Evolutionary conservation across 2,113 vertebrate species (phyloP).

Genomic region (Bettongia penicillata): DNA sequence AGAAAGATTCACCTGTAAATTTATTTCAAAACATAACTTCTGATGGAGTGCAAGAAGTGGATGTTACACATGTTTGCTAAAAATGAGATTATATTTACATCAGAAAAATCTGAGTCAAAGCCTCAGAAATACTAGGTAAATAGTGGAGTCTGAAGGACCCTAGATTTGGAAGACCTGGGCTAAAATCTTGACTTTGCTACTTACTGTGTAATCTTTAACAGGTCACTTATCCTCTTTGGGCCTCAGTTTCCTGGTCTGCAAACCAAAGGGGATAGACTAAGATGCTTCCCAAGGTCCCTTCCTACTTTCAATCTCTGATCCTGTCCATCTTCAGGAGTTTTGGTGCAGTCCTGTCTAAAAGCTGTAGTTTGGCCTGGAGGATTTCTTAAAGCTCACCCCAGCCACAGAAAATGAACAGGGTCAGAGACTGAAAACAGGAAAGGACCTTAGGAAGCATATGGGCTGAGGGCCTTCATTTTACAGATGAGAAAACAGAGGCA

Average conservation of each 20-base stretch:
- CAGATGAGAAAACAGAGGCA: neutral
- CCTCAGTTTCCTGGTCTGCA: neutral
- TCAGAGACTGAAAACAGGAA: neutral
- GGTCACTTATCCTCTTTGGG: neutral
- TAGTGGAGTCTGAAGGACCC: neutral
- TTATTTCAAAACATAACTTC: conserved; percentile 28
- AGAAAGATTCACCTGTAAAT: neutral
- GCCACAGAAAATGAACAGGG: neutral
- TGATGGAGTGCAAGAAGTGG: neutral
- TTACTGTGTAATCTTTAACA: neutral
- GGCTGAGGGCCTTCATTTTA: neutral
- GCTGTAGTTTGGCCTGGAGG: neutral
- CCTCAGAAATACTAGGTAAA: conserved; percentile 19
- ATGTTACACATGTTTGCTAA: neutral
- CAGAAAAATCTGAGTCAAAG: neutral
- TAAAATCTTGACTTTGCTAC: neutral
- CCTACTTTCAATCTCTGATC: neutral
- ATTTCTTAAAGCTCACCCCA: neutral
- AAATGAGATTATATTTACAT: conserved; percentile 33
- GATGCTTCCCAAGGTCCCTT: neutral
- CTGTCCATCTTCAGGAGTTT: too few species aligned
- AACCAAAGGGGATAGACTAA: neutral
- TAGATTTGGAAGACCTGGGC: neutral
- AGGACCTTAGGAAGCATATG: neutral
- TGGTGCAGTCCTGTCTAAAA: neutral